Conservation (phyloP, 1,140 invertebrate genomes). For the Battus philenor region DNA sequence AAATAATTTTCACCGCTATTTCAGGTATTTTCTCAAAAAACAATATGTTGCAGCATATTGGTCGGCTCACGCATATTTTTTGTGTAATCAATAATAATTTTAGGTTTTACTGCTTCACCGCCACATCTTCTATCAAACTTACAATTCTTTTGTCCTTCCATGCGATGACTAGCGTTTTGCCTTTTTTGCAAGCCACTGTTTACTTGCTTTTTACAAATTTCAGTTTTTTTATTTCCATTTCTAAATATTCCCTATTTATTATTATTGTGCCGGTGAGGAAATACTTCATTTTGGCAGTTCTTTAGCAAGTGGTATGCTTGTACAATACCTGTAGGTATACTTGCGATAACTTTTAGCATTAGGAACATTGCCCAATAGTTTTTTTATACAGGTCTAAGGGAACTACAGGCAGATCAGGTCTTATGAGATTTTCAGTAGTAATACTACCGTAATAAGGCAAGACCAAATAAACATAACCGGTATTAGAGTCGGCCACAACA, state of each 20-base stretch:
- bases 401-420: not conserved
- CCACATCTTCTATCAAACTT: too few relatives aligned
- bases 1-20: conserved; percentile 14
- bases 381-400: conserved; percentile 1
- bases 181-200: too few relatives aligned
- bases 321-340: not conserved
- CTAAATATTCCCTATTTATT: not conserved
- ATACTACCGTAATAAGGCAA: not conserved
- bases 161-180: too few relatives aligned
- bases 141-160: too few relatives aligned
- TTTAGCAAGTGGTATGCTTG: not conserved
- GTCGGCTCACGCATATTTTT: too few relatives aligned
- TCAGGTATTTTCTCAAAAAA: conserved; percentile 25
- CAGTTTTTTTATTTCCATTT: not conserved
- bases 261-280: not conserved
- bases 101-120: too few relatives aligned
- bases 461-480: not conserved
- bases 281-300: not conserved
- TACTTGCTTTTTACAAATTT: too few relatives aligned
- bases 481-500: not conserved
- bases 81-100: too few relatives aligned
- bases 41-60: too few relatives aligned
- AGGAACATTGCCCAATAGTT: not conserved
- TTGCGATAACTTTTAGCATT: not conserved
- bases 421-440: not conserved